These are phyloP conservation scores for Acanthopagrus latus DNA, from an alignment of 2,797 vertebrate genomes.

Conservation along the genomic window DNA sequence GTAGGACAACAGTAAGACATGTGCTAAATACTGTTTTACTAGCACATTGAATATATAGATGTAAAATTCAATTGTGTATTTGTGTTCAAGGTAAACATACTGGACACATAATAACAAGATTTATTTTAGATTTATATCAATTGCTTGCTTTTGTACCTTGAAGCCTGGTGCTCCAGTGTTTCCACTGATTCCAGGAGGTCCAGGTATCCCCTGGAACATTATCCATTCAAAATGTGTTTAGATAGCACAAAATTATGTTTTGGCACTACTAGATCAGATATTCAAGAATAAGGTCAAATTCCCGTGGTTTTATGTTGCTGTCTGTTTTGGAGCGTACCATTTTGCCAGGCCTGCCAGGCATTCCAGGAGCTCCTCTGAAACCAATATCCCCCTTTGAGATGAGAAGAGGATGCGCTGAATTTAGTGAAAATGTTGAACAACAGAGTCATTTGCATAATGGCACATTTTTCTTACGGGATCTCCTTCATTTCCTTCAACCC, in stretches of 20 bases:
- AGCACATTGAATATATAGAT: neutral
- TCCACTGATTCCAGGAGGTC: slow-evolving; percentile 75
- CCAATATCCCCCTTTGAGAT: slow-evolving; percentile 77
- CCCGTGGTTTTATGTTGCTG: neutral
- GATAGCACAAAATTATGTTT: neutral
- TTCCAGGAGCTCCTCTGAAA: slow-evolving; percentile 74
- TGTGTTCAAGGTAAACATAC: neutral
- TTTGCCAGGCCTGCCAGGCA: slow-evolving; percentile 71
- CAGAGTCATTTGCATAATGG: neutral
- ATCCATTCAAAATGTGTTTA: slow-evolving; percentile 11
- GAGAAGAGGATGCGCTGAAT: slow-evolving; percentile 6
- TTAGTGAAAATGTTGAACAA: slow-evolving; percentile 1
- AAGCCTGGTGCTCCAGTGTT: slow-evolving; percentile 70
- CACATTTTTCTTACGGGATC: slow-evolving; percentile 77
- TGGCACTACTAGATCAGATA: neutral
- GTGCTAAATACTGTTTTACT: neutral
- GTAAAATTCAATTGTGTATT: neutral
- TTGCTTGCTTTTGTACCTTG: slow-evolving; percentile 69
- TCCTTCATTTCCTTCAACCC: slow-evolving; percentile 86
- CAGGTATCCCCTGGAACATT: slow-evolving; percentile 76
- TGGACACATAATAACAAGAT: neutral
- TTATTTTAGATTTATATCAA: neutral
- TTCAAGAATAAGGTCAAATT: neutral
- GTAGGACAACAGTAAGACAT: neutral
- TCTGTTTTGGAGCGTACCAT: slow-evolving; percentile 65